Percentiles rank a stretch among this genome's conserved stretches.
These are phyloP conservation scores for Osmerus mordax DNA, from an alignment of 2,113 vertebrate species.

Conservation along the genomic window DNA sequence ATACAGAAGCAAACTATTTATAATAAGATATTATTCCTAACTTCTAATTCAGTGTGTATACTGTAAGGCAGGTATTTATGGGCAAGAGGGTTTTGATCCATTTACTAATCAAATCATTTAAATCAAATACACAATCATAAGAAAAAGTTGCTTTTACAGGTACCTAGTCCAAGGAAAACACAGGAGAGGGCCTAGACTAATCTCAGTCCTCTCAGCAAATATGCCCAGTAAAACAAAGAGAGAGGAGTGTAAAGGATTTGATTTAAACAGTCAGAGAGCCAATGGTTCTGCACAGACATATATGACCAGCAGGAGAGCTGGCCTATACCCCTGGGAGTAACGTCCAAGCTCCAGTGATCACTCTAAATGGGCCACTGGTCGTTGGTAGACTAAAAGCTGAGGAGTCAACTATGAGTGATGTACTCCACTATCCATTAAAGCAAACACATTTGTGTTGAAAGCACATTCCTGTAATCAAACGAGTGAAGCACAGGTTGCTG, in stretches of 20 bases:
- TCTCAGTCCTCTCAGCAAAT: constrained; percentile 10
- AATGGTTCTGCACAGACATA: not conserved
- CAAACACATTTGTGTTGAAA: constrained; percentile 21
- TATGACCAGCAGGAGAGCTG: not conserved
- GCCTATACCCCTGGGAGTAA: not conserved
- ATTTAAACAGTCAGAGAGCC: not conserved
- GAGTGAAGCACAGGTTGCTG: constrained; percentile 16
- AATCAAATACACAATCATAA: not conserved
- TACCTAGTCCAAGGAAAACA: constrained; percentile 7
- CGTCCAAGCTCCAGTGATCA: not conserved
- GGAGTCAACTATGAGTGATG: constrained; percentile 11
- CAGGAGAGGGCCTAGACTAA: not conserved
- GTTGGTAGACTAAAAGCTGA: constrained; percentile 4
- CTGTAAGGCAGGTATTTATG: not conserved
- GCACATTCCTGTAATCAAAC: constrained; percentile 45
- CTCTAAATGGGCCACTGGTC: constrained; percentile 1
- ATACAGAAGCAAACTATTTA: too few species aligned
- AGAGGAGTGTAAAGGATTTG: not conserved
- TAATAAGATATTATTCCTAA: too few species aligned
- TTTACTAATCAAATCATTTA: too few species aligned
- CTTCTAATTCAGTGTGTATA: not conserved
- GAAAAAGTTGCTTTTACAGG: constrained; percentile 14
- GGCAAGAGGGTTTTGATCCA: not conserved
- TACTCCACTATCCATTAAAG: constrained; percentile 17
- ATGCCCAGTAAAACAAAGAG: not conserved